Evolutionary conservation across 2,113 vertebrate species (phyloP).

Genomic region (Nothocercus nigrocapillus): DNA sequence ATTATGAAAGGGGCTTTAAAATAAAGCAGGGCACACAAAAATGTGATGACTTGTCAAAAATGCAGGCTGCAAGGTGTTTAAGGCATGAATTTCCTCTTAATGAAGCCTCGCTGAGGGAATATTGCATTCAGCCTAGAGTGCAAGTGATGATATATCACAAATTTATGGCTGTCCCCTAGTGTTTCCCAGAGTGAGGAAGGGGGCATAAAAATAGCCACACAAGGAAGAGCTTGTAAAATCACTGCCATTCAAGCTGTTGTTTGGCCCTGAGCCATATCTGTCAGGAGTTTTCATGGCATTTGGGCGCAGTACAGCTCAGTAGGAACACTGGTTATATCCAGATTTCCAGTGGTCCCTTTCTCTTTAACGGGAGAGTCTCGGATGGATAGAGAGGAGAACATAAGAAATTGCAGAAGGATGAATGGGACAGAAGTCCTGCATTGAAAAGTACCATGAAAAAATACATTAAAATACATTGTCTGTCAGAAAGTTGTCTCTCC

Average conservation of each 20-base stretch:
- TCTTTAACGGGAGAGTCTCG: background rate
- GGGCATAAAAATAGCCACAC: constrained; percentile 23
- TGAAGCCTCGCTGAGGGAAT: constrained; percentile 47
- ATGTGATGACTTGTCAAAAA: constrained; percentile 62
- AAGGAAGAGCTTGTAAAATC: constrained; percentile 25
- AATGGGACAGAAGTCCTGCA: background rate
- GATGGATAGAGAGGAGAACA: background rate
- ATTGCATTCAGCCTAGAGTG: constrained; percentile 12
- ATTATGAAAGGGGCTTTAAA: constrained; percentile 41
- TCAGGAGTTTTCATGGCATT: background rate
- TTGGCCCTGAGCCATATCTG: background rate
- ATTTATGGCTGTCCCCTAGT: constrained; percentile 56
- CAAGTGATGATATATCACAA: constrained; percentile 37
- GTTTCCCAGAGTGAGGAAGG: constrained; percentile 33
- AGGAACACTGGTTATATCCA: background rate
- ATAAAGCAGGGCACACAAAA: constrained; percentile 63
- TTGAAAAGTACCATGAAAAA: background rate
- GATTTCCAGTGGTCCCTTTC: background rate
- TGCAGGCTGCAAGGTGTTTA: constrained; percentile 67
- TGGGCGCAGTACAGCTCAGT: background rate
- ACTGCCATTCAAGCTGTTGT: background rate
- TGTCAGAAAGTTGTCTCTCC: background rate
- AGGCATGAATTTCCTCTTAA: constrained; percentile 72
- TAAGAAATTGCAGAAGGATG: background rate
- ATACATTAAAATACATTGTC: background rate